Evolutionary conservation across 2,113 vertebrate species (phyloP), one percentile per base, ranked within the genome.

Genomic region (Mugil cephalus): DNA sequence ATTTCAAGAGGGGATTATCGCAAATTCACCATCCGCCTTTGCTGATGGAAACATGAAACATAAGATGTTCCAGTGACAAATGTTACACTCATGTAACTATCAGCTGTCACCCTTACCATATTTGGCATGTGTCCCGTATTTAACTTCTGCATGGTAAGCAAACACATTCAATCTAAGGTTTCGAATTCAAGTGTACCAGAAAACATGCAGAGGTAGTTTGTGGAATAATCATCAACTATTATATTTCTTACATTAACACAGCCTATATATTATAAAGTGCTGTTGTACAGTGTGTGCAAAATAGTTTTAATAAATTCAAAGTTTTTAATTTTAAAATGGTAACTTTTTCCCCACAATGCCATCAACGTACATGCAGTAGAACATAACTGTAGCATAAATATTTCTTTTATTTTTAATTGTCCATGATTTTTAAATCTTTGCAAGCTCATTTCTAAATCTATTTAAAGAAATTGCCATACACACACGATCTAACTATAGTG

Each of bases 81-180:
- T 74, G 61, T 46, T 43, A 34, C 63, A 54, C 64, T 68, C 38
- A 65, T 15, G 8, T 50, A 50, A 47, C 40, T 53, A 38, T 69
- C 80, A 87, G 71, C 80, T 87, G 85, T 62, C 38, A 38, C 15
- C 56, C 24, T 56, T 2, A 43, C 83, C 72, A 50, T 84, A 55
- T 82, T 62, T 82, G 77, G 58, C 18, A 53, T 19, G 19, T 48
- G 19, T 74, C 48, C 75, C 66, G 30, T 30, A 76, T 85, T 85
- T 89, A 85, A 79, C 82, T 66, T 67, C 19, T 82, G 85, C 85
- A 47, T 58, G 58, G 70, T 42, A 71, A 74, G 77, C 74, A 45
- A 34, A n/a, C 60, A 38, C 21, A 54, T 43, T 62, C 14, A 76
- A 19, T 45, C 24, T 52, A 73, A 54, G 38, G 24, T 71, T 46